Evolutionary conservation across 2,113 vertebrate genomes (phyloP).

Genomic region (Synchiropus splendidus): DNA sequence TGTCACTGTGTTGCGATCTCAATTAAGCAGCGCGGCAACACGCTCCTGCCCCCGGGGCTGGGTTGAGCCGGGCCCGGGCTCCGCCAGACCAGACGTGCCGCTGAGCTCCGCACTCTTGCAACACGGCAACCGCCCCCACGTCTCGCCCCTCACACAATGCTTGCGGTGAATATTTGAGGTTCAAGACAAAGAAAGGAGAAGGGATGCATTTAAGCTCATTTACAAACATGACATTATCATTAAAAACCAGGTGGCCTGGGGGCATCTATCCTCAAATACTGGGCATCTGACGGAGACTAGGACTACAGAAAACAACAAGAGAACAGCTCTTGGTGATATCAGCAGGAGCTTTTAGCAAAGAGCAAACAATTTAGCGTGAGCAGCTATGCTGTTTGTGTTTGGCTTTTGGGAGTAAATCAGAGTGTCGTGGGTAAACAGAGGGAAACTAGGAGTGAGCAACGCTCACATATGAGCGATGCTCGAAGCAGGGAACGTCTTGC

Average conservation of each 20-base stretch:
- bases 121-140: conserved; percentile 21
- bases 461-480: no score
- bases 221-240: conserved; percentile 63
- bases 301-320: no score
- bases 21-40: conserved; percentile 60
- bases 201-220: conserved; percentile 57
- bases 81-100: conserved; percentile 46
- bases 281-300: no score
- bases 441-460: no score
- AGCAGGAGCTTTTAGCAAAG: no score
- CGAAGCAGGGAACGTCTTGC: no score
- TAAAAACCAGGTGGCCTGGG: conserved; percentile 40
- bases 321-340: no score
- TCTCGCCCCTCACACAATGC: conserved; percentile 20
- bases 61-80: conserved; percentile 32
- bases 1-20: conserved; percentile 70
- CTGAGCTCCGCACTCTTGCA: conserved; percentile 29
- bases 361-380: no score
- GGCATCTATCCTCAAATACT: no score
- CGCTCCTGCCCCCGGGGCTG: conserved; percentile 38
- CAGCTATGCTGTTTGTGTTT: no score
- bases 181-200: conserved; percentile 61
- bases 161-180: conserved; percentile 69
- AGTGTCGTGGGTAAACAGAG: no score
- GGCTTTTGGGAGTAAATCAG: no score